Evolutionary conservation across 2,888 invertebrate species (phyloP), one percentile per base, ranked within the genome.

Genomic region (Meta bourneti): DNA sequence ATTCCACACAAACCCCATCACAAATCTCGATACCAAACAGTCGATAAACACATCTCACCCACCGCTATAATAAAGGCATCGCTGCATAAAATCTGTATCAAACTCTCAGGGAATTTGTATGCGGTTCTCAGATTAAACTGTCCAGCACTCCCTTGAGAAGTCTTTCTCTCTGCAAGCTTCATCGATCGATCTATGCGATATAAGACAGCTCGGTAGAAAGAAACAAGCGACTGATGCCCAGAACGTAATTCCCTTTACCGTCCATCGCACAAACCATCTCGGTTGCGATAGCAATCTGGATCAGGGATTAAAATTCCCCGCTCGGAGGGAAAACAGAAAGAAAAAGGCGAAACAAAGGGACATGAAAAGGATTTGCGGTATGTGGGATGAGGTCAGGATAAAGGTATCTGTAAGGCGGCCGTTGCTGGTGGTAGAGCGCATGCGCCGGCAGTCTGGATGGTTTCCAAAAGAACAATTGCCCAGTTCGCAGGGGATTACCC

Each of bases 361-460:
- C 16, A 5, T 1, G 78, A 78, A 49, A 78, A 11, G 78, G 34
- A 19, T 34, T 20, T 52, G 79, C 54, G 11, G 34, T 8, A 7
- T 49, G 54, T 52, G 81, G 81, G 81, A 82, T 82, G 81, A 82
- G 81, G 81, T 82, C 81, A 82, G 49, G 81, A 69, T 71, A 82
- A 79, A 71, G 49, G 81, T 77, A 86, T 86, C 70, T 77, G 75
- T 54, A 48, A 54, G n/a, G 54, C 34, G 48, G 52, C 49, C 51
- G 84, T 34, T 75, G 52, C 71, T 51, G 20, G 51, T 49, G n/a
- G 71, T 72, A 72, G 72, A 8, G 49, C 20, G 54, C 79, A 72
- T 54, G 77, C 70, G 78, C 78, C 78, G 77, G 79, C 79, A 87
- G 79, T 87, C 16, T 61, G 74, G 20, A 20, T 9, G 48, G 8